phyloP scores from a whole-genome alignment of 1,140 invertebrate genomes.

The Polypedilum vanderplanki region DNA sequence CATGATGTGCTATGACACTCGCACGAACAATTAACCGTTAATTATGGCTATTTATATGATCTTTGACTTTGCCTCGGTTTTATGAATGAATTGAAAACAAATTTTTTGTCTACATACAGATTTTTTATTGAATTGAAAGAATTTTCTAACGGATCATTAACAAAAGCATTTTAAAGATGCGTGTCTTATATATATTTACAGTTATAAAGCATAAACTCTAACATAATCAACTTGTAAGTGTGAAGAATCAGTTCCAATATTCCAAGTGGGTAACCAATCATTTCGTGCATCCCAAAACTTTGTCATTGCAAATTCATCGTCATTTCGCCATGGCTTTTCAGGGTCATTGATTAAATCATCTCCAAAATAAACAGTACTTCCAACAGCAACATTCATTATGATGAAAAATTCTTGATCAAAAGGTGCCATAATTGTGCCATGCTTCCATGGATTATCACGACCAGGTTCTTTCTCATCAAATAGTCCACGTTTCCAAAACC shows the following conservation, averaged over 20 bases:
- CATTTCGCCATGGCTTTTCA: conserved; percentile 47
- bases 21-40: not conserved
- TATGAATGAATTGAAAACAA: not conserved
- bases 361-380: conserved; percentile 47
- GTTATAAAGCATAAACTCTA: conserved; percentile 50
- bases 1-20: not conserved
- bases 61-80: too few species aligned
- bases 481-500: too few species aligned
- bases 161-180: too few species aligned
- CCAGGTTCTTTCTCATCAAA: conserved; percentile 31
- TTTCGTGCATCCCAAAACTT: conserved; percentile 47
- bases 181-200: not conserved
- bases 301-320: conserved; percentile 35
- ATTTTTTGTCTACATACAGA: too few species aligned
- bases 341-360: conserved; percentile 39
- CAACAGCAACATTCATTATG: conserved; percentile 43
- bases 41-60: not conserved
- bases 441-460: conserved; percentile 42
- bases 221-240: conserved; percentile 53
- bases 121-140: too few species aligned
- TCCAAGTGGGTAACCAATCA: conserved; percentile 49
- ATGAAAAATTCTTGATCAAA: conserved; percentile 47
- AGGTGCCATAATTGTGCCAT: conserved; percentile 46
- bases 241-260: conserved; percentile 41
- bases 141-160: too few species aligned